These are phyloP conservation scores for Temnothorax unifasciatus DNA, from an alignment of 2,888 invertebrate species.

Conservation along the genomic window DNA sequence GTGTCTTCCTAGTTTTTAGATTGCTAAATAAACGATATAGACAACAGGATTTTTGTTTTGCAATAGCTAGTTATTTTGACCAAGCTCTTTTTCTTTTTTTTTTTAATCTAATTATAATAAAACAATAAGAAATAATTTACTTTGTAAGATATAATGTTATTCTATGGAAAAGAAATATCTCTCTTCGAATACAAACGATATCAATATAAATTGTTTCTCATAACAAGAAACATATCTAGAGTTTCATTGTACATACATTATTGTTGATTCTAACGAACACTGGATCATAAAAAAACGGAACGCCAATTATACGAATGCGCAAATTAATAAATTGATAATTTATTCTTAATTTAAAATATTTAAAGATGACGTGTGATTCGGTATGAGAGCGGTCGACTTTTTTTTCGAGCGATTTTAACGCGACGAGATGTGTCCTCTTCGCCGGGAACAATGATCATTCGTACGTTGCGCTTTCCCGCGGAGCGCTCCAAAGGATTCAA, in stretches of 20 bases:
- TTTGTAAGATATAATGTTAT: no score
- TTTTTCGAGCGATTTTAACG: constrained; percentile 20
- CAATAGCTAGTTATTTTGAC: no score
- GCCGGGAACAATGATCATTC: constrained; percentile 2
- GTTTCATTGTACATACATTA: constrained; percentile 21
- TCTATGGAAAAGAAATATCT: no score
- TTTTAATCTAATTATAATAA: no score
- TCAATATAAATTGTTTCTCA: constrained; percentile 12
- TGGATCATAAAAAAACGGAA: background rate
- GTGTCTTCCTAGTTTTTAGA: no score
- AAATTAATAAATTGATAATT: constrained; percentile 29
- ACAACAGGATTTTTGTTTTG: no score
- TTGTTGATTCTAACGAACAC: constrained; percentile 29
- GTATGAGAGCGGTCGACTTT: background rate
- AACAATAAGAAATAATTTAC: no score
- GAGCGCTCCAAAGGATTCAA: background rate
- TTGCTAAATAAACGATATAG: no score
- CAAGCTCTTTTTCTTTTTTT: no score
- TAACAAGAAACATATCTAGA: constrained; percentile 11
- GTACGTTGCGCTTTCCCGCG: background rate
- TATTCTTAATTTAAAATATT: constrained; percentile 8
- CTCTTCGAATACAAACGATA: background rate
- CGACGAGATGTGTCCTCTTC: background rate
- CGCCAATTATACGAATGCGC: constrained; percentile 19
- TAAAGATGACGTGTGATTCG: background rate